Evolutionary conservation across 1,140 invertebrate species (phyloP), one percentile per base, ranked within the genome.

Genomic region (Plectus sambesii): DNA sequence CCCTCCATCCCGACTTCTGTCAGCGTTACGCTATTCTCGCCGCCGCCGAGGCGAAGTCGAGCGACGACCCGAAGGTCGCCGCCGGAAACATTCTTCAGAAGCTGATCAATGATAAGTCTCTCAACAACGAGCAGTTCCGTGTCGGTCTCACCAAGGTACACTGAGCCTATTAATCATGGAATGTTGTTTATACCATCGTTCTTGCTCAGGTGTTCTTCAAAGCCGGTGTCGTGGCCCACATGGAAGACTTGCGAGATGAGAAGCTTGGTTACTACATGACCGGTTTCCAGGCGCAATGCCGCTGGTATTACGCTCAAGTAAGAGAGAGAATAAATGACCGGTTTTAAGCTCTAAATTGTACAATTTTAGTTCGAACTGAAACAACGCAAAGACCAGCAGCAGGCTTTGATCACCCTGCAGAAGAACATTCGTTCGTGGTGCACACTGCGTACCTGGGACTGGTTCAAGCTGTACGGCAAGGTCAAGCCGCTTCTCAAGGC

Each of bases 1-100:
- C 97, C 84, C 80, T 90, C 57, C 98, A 98, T 78, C 87, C 90
- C 68, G 94, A 99, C 77, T 98, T 98, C 82, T 97, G 97, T 75
- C 85, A 96, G 74, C 86, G 94, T 87, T 98, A 81, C 82, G 66
- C 66, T n/a, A 40, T 67, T 42, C 49, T 67, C 12, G 66, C 64
- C 23, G 63, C 64, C 20, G 57, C 59, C 43, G 66, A 69, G 46
- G 56, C 64, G 0, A 55, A 61, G n/a, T 8, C 6, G n/a, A 23
- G 9, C 27, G 43, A 44, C 20, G 60, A 67, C 36, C 51, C 56
- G n/a, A 68, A 69, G 41, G 38, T 47, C 23, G 45, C 27, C 33
- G 51, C 49, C 19, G 43, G 43, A 2, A 45, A 50, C n/a, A 67
- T 67, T 60, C 27, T 69, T 20, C 48, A 25, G 66, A 77, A 82